These are phyloP conservation scores for Trinectes maculatus DNA, from an alignment of 2,113 vertebrate species.

Conservation along the genomic window DNA sequence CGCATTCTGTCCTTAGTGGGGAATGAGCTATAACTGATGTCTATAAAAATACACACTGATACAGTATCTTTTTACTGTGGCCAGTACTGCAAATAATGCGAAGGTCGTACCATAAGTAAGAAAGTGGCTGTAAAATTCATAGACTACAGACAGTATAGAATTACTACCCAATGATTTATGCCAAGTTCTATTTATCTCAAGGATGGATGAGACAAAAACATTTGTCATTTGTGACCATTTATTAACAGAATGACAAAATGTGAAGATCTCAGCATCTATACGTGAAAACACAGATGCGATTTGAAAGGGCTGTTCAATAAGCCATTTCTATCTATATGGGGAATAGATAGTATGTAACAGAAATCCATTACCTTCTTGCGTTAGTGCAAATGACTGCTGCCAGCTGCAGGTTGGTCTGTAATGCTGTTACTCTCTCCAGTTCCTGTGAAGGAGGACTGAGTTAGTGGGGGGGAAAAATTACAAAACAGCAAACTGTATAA, in stretches of 20 bases:
- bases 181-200: neutral
- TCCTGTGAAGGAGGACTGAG: constrained; percentile 81
- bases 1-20: neutral
- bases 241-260: neutral
- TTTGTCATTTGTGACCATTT: neutral
- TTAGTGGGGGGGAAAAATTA: neutral
- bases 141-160: no score
- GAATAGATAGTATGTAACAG: neutral
- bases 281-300: constrained; percentile 17
- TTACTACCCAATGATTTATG: no score
- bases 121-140: no score
- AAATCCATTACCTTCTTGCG: constrained; percentile 88
- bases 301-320: constrained; percentile 16
- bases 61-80: no score
- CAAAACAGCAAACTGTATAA: neutral
- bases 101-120: no score
- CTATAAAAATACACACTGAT: no score
- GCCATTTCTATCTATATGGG: constrained; percentile 3
- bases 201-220: neutral
- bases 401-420: constrained; percentile 93
- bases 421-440: constrained; percentile 93
- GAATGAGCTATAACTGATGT: neutral
- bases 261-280: neutral
- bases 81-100: no score
- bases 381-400: constrained; percentile 97